Evolutionary conservation across 2,113 vertebrate genomes (phyloP).

Genomic region (Erinaceus europaeus): DNA sequence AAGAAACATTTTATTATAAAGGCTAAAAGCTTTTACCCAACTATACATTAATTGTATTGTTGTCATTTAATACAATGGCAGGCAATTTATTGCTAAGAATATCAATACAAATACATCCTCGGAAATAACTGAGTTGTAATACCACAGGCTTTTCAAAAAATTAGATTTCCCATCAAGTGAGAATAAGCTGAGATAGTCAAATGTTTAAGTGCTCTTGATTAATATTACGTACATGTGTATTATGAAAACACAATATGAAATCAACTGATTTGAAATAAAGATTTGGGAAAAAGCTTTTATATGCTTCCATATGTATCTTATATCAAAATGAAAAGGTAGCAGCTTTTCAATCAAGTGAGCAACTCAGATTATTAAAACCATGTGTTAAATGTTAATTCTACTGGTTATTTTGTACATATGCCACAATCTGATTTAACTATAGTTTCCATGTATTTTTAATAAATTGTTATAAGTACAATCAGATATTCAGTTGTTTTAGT

Average conservation of each 20-base stretch:
- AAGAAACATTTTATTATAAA: slow-evolving; percentile 52
- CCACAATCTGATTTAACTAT: slow-evolving; percentile 18
- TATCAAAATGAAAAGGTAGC: background rate
- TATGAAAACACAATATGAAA: slow-evolving; percentile 28
- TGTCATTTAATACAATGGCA: slow-evolving; percentile 41
- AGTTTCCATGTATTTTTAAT: slow-evolving; percentile 18
- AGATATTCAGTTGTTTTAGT: slow-evolving; percentile 4
- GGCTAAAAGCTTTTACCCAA: background rate
- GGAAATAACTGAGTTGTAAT: slow-evolving; percentile 52
- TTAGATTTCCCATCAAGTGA: slow-evolving; percentile 37
- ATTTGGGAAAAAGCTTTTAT: background rate
- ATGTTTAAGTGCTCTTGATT: slow-evolving; percentile 51
- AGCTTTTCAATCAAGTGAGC: slow-evolving; percentile 15
- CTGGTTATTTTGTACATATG: slow-evolving; percentile 8
- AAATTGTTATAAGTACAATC: background rate
- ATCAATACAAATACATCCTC: slow-evolving; percentile 43
- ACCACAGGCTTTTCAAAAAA: slow-evolving; percentile 48
- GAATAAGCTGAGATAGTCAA: slow-evolving; percentile 40
- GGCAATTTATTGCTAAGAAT: slow-evolving; percentile 54
- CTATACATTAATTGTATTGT: slow-evolving; percentile 54
- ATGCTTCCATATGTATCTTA: background rate
- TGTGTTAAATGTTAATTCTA: background rate
- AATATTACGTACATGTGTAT: slow-evolving; percentile 29
- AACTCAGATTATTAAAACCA: slow-evolving; percentile 10
- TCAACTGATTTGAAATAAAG: slow-evolving; percentile 42